A percentile compares a stretch with the other conserved stretches of the same genome.
Conservation (phyloP, 2,113 vertebrate species). For the Centrocercus urophasianus region DNA sequence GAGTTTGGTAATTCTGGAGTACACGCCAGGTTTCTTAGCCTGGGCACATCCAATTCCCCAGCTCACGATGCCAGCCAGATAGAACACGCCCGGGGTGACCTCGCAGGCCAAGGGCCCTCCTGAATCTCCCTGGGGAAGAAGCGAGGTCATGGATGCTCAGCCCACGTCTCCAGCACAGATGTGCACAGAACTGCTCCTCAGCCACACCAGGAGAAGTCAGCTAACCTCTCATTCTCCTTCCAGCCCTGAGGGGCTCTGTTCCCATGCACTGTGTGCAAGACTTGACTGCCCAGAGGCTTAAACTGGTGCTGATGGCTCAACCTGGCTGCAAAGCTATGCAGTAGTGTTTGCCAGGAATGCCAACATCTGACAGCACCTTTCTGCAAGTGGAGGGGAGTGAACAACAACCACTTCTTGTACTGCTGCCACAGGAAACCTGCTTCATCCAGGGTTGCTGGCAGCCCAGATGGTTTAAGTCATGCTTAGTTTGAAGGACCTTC, state of each 20-base stretch:
- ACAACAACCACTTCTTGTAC: neutral
- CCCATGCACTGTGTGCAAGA: neutral
- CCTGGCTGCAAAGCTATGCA: neutral
- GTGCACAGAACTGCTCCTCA: neutral
- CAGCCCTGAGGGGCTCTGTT: rapidly evolving
- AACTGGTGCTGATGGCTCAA: neutral
- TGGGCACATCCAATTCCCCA: conserved; percentile 95
- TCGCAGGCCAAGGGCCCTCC: conserved; percentile 95
- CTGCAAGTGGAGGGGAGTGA: neutral
- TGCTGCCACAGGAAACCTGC: neutral
- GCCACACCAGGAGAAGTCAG: neutral
- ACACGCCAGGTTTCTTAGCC: conserved; percentile 88
- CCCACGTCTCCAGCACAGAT: neutral
- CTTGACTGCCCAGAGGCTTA: neutral
- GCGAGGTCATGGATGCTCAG: neutral
- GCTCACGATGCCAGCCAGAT: conserved; percentile 93
- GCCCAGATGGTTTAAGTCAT: neutral
- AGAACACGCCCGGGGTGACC: conserved; percentile 87
- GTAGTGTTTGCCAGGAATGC: neutral
- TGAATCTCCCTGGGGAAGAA: conserved; percentile 88
- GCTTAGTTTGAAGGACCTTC: neutral
- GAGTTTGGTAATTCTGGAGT: conserved; percentile 86
- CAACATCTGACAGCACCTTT: neutral
- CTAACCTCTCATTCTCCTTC: neutral
- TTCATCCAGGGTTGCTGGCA: neutral